Evolutionary conservation across 2,888 invertebrate genomes (phyloP), one percentile per base, ranked within the genome.

Genomic region (Dilophus febrilis): DNA sequence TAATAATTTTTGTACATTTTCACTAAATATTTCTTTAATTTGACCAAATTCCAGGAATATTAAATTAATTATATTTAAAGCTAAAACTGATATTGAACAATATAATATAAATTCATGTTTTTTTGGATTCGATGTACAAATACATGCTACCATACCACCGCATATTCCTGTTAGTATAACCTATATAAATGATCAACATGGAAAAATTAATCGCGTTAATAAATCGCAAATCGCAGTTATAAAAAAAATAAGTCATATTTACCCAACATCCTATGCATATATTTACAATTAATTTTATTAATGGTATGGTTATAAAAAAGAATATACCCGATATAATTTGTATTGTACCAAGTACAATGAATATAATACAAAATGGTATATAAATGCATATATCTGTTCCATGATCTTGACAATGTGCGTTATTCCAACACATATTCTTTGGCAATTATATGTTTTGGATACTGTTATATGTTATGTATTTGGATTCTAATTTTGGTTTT

Each of bases 241-340:
- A n/a, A n/a, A n/a, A n/a, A n/a, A n/a, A n/a, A n/a, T n/a, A n/a
- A n/a, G n/a, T n/a, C n/a, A n/a, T n/a, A n/a, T n/a, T n/a, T 56
- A 68, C 70, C 65, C 65, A 65, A 49, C 64, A 54, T 51, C 68
- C 70, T 10, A 65, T 63, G 55, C 64, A 64, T 41, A 69, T 52
- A 47, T 66, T 66, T 45, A 64, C 62, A 43, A 64, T 65, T 19
- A 67, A 53, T 45, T 61, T 58, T 40, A 67, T 56, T 42, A 66
- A 59, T 43, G 67, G 66, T 45, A 67, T 54, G 33, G 64, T 64
- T 45, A 68, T 58, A 43, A 66, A 53, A 52, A 67, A 68, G 52
- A 68, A 67, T 42, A 67, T 62, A 30, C 68, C 68, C 29, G 64
- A 62, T 42, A 66, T 62, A 40, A 68, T 53, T 51, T 68, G 70